Conservation (phyloP, 1,140 invertebrate genomes). For the Gyrodactylus salaris region DNA sequence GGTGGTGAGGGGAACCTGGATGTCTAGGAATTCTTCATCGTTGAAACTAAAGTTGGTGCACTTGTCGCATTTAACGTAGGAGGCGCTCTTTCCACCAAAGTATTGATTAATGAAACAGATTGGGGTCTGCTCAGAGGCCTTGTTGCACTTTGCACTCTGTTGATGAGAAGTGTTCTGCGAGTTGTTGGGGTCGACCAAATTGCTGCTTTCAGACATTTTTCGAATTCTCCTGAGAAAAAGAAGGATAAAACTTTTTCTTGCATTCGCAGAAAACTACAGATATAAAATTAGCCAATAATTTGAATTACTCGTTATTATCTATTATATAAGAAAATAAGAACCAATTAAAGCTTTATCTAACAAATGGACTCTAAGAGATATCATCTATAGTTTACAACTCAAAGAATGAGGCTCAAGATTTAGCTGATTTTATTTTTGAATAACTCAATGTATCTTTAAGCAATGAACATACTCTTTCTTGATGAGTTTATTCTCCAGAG, state of each 20-base stretch:
- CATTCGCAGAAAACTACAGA: no score
- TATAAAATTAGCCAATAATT: no score
- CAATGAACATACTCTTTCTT: constrained; percentile 42
- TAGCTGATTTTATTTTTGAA: no score
- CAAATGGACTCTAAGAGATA: no score
- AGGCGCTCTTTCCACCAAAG: background rate
- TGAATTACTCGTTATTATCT: no score
- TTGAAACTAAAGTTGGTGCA: constrained; percentile 47
- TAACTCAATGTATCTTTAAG: background rate
- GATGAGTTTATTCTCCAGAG: constrained; percentile 47
- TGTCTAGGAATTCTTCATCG: constrained; percentile 50
- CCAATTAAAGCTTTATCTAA: no score
- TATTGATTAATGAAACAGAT: background rate
- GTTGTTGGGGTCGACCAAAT: background rate
- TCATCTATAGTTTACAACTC: no score
- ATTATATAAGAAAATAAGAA: no score
- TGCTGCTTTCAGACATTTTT: background rate
- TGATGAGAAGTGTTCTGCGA: background rate
- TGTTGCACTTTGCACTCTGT: no score
- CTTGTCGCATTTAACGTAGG: constrained; percentile 8
- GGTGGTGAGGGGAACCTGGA: constrained; percentile 28
- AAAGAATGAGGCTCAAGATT: no score
- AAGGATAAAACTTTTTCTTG: constrained; percentile 61
- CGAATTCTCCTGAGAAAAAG: constrained; percentile 33
- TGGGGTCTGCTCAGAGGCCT: background rate